Evolutionary conservation across 2,113 vertebrate genomes (phyloP).

Genomic region (Prinia subflava): DNA sequence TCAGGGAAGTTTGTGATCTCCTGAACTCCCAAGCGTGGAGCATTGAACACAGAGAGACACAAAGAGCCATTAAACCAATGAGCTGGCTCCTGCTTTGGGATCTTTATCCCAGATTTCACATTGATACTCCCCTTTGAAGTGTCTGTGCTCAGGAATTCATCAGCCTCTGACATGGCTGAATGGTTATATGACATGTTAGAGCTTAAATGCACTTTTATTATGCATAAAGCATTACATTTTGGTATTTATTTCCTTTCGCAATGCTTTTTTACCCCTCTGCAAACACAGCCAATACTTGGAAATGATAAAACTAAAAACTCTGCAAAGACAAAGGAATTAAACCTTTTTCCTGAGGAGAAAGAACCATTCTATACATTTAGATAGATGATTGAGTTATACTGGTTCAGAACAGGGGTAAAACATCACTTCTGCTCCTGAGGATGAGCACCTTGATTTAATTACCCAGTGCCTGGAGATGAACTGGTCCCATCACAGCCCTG

Average conservation of each 20-base stretch:
- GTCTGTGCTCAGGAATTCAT: neutral
- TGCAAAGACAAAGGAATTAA: neutral
- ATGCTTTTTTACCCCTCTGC: neutral
- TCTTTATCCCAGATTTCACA: neutral
- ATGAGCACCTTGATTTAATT: neutral
- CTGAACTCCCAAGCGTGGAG: neutral
- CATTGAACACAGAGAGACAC: neutral
- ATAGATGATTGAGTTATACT: accelerated
- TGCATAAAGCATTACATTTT: neutral
- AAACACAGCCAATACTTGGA: neutral
- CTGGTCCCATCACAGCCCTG: neutral
- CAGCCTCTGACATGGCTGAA: neutral
- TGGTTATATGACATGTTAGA: neutral
- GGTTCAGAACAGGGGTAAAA: neutral
- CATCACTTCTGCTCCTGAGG: neutral
- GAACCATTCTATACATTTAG: neutral
- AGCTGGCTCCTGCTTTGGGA: neutral
- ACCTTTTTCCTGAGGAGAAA: neutral
- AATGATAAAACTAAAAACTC: neutral
- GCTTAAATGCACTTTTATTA: constrained; percentile 12
- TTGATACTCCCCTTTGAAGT: neutral
- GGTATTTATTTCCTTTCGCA: neutral
- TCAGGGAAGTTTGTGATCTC: neutral
- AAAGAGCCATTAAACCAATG: neutral
- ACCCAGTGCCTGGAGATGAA: neutral